phyloP scores from a whole-genome alignment of 53 echinoderm and acorn worm genomes.

The Zoroaster sp. region DNA sequence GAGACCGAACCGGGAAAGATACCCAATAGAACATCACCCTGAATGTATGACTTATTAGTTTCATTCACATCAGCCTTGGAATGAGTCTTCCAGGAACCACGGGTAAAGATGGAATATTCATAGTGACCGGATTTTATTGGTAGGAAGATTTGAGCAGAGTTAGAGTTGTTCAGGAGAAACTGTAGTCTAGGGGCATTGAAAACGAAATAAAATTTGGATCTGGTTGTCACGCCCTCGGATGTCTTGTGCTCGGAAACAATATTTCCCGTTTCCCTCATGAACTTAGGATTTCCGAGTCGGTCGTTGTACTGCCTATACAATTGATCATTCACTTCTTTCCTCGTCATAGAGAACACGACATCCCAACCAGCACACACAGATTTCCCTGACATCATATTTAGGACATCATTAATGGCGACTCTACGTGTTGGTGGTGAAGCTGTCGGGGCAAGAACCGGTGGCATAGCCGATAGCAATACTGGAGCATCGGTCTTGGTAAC shows the following conservation, averaged over 20 bases:
- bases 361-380: constrained; percentile 45
- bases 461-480: background rate
- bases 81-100: background rate
- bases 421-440: background rate
- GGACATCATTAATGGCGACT: background rate
- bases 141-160: background rate
- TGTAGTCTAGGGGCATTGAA: constrained; percentile 21
- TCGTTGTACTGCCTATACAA: background rate
- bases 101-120: background rate
- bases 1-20: background rate
- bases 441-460: background rate
- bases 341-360: constrained; percentile 34
- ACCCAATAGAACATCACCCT: constrained; percentile 26
- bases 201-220: background rate
- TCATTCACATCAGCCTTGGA: background rate
- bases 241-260: background rate
- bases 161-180: constrained; percentile 24
- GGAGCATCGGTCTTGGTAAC: too few species aligned
- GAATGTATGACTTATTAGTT: background rate
- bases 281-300: constrained; percentile 4
- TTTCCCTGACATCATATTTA: constrained; percentile 1
- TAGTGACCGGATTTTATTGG: background rate
- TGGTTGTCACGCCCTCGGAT: background rate
- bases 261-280: background rate
- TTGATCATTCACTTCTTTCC: constrained; percentile 6